Evolutionary conservation across 2,797 vertebrate species (phyloP).

Genomic region (Pangasius sanitwongsei): DNA sequence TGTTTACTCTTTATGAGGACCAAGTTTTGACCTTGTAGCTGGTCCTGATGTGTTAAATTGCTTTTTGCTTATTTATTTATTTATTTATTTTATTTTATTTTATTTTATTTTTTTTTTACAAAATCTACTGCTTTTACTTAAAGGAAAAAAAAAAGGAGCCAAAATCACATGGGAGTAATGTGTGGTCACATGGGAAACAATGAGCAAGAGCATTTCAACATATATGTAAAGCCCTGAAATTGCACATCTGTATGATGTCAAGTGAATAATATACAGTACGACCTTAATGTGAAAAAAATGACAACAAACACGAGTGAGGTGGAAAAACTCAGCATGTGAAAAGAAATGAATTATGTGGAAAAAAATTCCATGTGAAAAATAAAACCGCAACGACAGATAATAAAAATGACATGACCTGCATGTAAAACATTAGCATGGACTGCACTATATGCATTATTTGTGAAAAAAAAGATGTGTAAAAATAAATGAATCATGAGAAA

Average conservation of each 20-base stretch:
- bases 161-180: not conserved
- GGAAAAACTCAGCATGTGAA: not conserved
- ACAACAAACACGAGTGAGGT: not conserved
- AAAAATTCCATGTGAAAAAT: not conserved
- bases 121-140: not conserved
- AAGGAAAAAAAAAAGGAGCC: no score
- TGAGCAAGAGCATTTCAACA: not conserved
- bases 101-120: not conserved
- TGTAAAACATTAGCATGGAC: no score
- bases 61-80: not conserved
- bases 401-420: no score
- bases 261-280: not conserved
- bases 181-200: not conserved
- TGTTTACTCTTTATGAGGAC: not conserved
- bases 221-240: not conserved
- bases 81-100: no score
- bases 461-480: no score
- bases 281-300: not conserved
- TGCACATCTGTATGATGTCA: not conserved
- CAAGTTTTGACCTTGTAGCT: not conserved
- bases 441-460: no score
- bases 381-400: no score
- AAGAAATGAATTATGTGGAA: not conserved
- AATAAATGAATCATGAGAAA: no score
- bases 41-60: not conserved